Base-by-base conservation (phyloP, 2,113 vertebrate species). In the Anser brachyrhynchus region DNA sequence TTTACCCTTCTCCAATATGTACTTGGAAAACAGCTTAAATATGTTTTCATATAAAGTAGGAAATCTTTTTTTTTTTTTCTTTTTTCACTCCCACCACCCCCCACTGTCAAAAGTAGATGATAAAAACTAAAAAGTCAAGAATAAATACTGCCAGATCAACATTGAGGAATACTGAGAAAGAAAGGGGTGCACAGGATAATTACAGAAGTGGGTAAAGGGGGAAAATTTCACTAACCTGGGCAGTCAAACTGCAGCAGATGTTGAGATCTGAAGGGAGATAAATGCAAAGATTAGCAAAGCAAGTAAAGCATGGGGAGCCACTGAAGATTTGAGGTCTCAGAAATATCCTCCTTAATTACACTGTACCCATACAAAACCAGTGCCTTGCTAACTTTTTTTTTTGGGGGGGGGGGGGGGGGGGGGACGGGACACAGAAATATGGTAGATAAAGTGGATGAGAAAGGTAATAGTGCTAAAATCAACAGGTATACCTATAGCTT, bases 181-280 rank as follows among this genome's bases (percentile, higher is more conserved):
- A 93, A 90, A 80, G 13, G 3, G 17, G 72, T 94, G 54, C 86
- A 90, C 83, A 92, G 29, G 37, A 72, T 80, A 81, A 91, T 87
- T 84, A 95, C 58, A 90, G 83, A 93, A 93, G 77, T 89, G 62
- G 78, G 88, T 84, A 96, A 97, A 95, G 57, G 91, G 95, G 86
- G 93, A 89, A 96, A 96, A 86, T 64, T 72, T 95, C 97, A 98
- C 97, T 98, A 96, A 98, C 98, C 98, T 98, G 98, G 67, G 96
- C 80, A 97, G 94, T 95, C 97, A 98, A 97, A 97, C 87, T 97
- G 97, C 97, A 97, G 97, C 97, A 98, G 97, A 97, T 97, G 97
- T 97, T 96, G 98, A 97, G 91, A 98, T 97, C 97, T 98, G 97
- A 97, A 98, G 98, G 97, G 93, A 98, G 97, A 98, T 98, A 98